Conservation (phyloP, 2,888 invertebrate species). For the Tanypteryx hageni region DNA sequence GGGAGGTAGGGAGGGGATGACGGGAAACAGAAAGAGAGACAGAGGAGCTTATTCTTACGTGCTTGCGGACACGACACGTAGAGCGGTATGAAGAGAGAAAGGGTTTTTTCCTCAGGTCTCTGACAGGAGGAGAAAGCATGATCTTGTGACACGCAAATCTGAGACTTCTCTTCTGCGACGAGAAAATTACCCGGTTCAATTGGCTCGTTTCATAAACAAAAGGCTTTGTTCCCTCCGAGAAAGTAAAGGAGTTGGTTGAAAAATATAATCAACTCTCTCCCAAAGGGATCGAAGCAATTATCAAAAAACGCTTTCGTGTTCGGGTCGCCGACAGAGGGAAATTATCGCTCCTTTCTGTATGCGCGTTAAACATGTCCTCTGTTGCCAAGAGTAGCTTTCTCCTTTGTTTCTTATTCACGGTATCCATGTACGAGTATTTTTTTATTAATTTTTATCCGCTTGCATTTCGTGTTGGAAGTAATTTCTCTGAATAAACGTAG, state of each 20-base stretch:
- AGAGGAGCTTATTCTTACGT: not conserved
- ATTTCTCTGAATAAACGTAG: not conserved
- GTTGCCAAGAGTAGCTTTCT: not conserved
- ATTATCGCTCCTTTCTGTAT: not conserved
- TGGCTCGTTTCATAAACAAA: conserved; percentile 6
- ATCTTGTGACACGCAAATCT: conserved; percentile 28
- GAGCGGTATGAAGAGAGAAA: not conserved
- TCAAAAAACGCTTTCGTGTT: not conserved
- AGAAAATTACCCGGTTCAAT: not conserved
- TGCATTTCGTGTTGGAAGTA: not conserved
- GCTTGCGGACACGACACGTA: conserved; percentile 39
- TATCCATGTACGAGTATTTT: not conserved
- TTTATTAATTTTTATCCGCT: not conserved
- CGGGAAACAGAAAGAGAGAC: not conserved
- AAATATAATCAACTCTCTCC: not conserved
- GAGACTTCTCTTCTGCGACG: not conserved
- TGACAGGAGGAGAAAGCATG: not conserved
- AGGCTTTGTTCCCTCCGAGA: not conserved
- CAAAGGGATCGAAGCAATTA: not conserved
- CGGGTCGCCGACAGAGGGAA: not conserved
- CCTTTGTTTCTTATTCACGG: not conserved
- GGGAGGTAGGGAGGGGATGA: conserved; percentile 7
- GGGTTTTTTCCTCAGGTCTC: not conserved
- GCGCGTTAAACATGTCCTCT: too few relatives aligned
- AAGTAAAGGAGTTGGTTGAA: not conserved